Base-by-base conservation (phyloP, 2,113 vertebrate genomes). In the Fregata magnificens region DNA sequence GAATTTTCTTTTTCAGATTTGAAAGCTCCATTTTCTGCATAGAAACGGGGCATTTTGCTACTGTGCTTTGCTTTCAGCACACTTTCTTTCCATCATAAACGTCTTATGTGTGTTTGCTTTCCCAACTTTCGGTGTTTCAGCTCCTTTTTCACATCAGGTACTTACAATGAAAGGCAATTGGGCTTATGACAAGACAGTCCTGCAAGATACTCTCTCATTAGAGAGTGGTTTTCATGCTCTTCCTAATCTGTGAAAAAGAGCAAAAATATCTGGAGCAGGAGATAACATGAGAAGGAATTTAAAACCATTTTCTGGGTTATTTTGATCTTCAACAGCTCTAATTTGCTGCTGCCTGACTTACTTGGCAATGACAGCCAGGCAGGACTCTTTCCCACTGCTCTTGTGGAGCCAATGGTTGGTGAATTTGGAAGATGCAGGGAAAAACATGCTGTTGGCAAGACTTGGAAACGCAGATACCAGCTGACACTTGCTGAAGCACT, bases 361-460 rank as follows among this genome's bases (percentile, higher is more conserved):
- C 22, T 69, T 72, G 42, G 50, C 13, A 74, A 49, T 0, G 2
- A 80, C 36, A 88, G 25, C 1, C 29, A 69, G 36, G 40, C 26
- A 80, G 22, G 31, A 29, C n/a, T 72, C 55, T n/a, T 49, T 42
- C 32, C n/a, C 42, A 29, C 32, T 29, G 32, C 32, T 66, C n/a
- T 74, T 4, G 0, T 42, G 32, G 28, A 65, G 76, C 12, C 0
- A 1, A 55, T 4, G 31, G 44, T 10, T 20, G 5, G 16, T 29
- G 28, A 91, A 80, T 49, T 63, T 20, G 29, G 50, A 62, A 83
- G 45, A 36, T 12, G 40, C 7, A 26, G 65, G 36, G 36, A 55
- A 25, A 82, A 56, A 8, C 5, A 10, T 15, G 6, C 20, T 56
- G 20, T 63, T 4, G 8, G 17, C 7, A 34, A 47, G 74, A 29